These are phyloP conservation scores for Pogoniulus pusillus DNA, from an alignment of 2,797 vertebrate genomes.

Conservation along the genomic window DNA sequence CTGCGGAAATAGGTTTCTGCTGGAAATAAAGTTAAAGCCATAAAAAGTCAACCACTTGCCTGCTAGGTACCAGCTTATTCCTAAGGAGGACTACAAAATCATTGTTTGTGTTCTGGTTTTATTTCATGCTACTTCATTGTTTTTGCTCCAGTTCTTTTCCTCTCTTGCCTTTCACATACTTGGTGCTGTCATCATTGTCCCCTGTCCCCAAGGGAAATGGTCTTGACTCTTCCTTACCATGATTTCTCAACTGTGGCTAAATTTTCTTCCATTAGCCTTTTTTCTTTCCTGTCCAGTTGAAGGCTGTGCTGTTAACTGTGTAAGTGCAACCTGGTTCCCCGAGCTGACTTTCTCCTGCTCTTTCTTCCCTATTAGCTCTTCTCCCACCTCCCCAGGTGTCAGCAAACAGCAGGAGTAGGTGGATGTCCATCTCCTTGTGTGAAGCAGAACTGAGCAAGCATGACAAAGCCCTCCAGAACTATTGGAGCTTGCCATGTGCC, in stretches of 20 bases:
- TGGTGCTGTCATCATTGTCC: fast-evolving
- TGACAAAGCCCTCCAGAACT: background rate
- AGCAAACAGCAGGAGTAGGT: background rate
- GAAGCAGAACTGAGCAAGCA: background rate
- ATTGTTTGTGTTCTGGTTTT: background rate
- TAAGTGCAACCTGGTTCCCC: constrained; percentile 1
- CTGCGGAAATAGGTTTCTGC: background rate
- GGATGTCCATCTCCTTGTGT: background rate
- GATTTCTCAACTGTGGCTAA: background rate
- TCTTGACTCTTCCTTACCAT: background rate
- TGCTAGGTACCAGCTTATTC: background rate
- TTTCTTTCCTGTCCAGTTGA: background rate
- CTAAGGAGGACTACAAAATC: background rate
- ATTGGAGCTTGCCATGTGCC: background rate
- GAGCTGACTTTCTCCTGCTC: background rate
- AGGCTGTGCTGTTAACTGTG: background rate
- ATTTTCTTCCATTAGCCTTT: background rate
- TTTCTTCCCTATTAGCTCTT: background rate
- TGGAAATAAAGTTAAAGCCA: constrained; percentile 19
- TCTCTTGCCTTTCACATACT: background rate
- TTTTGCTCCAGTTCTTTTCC: constrained; percentile 19
- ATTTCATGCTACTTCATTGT: background rate
- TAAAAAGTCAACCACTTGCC: background rate
- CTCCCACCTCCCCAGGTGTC: background rate
- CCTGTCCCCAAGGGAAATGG: background rate